phyloP scores from a whole-genome alignment of 1,140 invertebrate species.

The Euura lappo region DNA sequence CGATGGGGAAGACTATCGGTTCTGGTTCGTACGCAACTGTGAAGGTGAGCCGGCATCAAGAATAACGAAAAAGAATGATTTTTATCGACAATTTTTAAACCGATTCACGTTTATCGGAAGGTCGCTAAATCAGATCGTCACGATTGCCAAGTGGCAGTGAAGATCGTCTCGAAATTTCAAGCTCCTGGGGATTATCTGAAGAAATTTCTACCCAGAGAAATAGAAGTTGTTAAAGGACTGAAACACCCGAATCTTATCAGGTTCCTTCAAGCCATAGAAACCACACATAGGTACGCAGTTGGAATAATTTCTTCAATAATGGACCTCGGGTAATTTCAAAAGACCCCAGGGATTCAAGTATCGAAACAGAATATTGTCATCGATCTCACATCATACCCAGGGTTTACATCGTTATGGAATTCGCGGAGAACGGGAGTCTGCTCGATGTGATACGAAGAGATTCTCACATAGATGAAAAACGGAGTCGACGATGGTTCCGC shows the following conservation, averaged over 20 bases:
- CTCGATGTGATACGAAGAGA: slow-evolving; percentile 76
- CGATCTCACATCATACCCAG: slow-evolving; percentile 47
- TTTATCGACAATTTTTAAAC: background rate
- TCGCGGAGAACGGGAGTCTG: slow-evolving; percentile 78
- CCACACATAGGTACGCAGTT: slow-evolving; percentile 70
- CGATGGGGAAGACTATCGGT: slow-evolving; percentile 77
- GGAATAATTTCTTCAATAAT: too few species aligned
- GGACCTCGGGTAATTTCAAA: background rate
- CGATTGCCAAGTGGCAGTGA: slow-evolving; percentile 80
- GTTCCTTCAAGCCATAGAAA: slow-evolving; percentile 83
- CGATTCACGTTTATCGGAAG: slow-evolving; percentile 53
- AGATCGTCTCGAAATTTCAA: slow-evolving; percentile 85
- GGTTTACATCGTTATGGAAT: slow-evolving; percentile 85
- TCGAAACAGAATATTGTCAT: background rate
- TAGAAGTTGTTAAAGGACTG: slow-evolving; percentile 81
- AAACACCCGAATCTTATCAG: slow-evolving; percentile 81
- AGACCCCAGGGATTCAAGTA: background rate
- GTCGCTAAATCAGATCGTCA: slow-evolving; percentile 76
- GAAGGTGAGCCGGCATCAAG: slow-evolving; percentile 59
- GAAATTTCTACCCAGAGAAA: slow-evolving; percentile 87
- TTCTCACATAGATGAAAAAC: slow-evolving; percentile 70
- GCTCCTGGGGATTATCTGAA: slow-evolving; percentile 81
- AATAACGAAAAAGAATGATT: background rate
- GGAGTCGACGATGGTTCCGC: slow-evolving; percentile 73
- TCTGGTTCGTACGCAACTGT: slow-evolving; percentile 84